phyloP scores from a whole-genome alignment of 2,797 vertebrate species.

The Anguilla obscura region DNA sequence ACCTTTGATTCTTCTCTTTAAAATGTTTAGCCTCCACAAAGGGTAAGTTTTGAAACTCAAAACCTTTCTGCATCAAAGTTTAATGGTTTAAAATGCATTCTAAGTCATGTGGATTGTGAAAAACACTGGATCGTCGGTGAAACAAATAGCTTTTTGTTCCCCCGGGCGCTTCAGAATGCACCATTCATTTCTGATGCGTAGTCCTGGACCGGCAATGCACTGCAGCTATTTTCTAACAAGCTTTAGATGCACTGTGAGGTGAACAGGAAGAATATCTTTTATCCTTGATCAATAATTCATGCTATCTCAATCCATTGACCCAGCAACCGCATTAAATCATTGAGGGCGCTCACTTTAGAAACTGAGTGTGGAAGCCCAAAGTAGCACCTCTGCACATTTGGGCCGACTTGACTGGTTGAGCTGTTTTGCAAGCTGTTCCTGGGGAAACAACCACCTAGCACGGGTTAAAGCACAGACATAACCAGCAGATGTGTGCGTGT shows the following conservation, averaged over 20 bases:
- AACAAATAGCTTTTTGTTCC: constrained; percentile 23
- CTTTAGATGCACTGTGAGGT: constrained; percentile 31
- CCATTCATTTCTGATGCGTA: not conserved
- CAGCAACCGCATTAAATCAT: constrained; percentile 50
- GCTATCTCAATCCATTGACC: constrained; percentile 47
- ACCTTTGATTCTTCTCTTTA: constrained; percentile 2
- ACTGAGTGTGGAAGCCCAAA: constrained; percentile 30
- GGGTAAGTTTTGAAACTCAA: constrained; percentile 26
- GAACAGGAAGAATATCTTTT: constrained; percentile 41
- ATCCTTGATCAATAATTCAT: constrained; percentile 69
- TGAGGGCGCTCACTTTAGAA: constrained; percentile 64
- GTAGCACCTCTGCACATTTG: not conserved
- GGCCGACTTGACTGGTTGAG: constrained; percentile 32
- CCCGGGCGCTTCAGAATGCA: not conserved
- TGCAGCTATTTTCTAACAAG: constrained; percentile 39
- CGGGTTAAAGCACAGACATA: not conserved
- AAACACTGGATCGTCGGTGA: constrained; percentile 17
- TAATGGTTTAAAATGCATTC: constrained; percentile 28
- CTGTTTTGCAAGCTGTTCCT: constrained; percentile 38
- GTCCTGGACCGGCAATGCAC: not conserved
- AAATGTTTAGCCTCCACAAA: constrained; percentile 6
- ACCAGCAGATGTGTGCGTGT: not conserved
- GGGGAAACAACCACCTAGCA: not conserved
- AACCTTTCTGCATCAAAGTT: not conserved
- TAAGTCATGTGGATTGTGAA: constrained; percentile 24